Evolutionary conservation across 2,113 vertebrate species (phyloP).

Genomic region (Cebidichthys violaceus): DNA sequence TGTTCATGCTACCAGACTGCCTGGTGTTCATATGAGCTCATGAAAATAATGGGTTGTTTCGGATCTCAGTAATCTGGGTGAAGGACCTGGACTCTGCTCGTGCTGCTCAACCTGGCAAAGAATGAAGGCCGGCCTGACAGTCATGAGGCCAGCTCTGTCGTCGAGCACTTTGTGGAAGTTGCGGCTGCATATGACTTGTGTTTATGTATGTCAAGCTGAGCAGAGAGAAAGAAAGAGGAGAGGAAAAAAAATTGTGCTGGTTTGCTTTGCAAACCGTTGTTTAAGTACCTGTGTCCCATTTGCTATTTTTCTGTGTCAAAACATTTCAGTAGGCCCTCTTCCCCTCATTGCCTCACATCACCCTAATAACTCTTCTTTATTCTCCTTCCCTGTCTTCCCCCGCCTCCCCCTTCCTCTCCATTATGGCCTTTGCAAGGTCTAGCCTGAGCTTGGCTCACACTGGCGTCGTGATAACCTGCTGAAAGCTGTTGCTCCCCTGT

Average conservation of each 20-base stretch:
- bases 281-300: constrained; percentile 78
- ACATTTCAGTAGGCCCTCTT: constrained; percentile 72
- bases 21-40: constrained; percentile 46
- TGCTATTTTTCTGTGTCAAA: constrained; percentile 78
- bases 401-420: constrained; percentile 27
- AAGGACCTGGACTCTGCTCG: constrained; percentile 34
- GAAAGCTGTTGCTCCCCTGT: constrained; percentile 68
- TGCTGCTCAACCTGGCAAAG: constrained; percentile 21
- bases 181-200: constrained; percentile 22
- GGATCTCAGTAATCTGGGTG: constrained; percentile 47
- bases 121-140: constrained; percentile 22
- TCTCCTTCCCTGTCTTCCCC: constrained; percentile 42
- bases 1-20: constrained; percentile 11
- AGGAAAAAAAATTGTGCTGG: constrained; percentile 32
- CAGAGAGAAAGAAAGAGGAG: not conserved
- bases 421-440: constrained; percentile 64
- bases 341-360: constrained; percentile 70
- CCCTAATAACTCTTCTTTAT: constrained; percentile 77
- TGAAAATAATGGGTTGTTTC: constrained; percentile 56
- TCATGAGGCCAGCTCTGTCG: constrained; percentile 33
- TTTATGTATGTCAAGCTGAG: constrained; percentile 24
- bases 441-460: constrained; percentile 59
- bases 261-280: constrained; percentile 62
- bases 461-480: constrained; percentile 70
- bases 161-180: constrained; percentile 40